Evolutionary conservation across 92 coral and sea anemone genomes (phyloP).

Genomic region (Palythoa caribaeorum): DNA sequence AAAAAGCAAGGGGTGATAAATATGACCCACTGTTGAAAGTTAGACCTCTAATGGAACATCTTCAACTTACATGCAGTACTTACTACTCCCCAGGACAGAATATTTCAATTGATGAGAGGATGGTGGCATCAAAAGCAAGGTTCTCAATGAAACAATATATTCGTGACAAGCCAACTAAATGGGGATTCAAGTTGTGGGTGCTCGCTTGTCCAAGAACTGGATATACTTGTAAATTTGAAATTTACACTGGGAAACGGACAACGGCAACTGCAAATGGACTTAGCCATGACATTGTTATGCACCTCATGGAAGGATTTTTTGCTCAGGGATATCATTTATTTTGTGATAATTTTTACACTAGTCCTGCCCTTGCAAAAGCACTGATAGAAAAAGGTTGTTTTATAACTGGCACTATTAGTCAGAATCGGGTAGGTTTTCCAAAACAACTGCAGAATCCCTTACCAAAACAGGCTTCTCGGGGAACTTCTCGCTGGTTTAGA

Average conservation of each 20-base stretch:
- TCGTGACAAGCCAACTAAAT: constrained; percentile 8
- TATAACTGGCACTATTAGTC: not conserved
- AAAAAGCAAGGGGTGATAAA: constrained; percentile 7
- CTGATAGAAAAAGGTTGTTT: constrained; percentile 16
- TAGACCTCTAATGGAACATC: constrained; percentile 26
- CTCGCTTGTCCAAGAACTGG: constrained; percentile 47
- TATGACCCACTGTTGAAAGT: constrained; percentile 28
- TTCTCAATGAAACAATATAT: constrained; percentile 6
- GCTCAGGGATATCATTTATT: constrained; percentile 63
- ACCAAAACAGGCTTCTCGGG: constrained; percentile 34
- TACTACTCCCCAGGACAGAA: constrained; percentile 20
- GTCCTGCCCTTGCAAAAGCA: constrained; percentile 4
- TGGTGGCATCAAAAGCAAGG: constrained; percentile 15
- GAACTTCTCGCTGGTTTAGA: constrained; percentile 53
- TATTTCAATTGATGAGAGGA: constrained; percentile 21
- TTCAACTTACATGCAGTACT: not conserved
- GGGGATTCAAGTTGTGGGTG: constrained; percentile 54
- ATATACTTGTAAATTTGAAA: constrained; percentile 55
- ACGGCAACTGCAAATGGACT: constrained; percentile 49
- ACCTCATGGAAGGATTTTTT: constrained; percentile 41
- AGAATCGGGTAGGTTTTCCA: constrained; percentile 8
- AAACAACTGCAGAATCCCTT: constrained; percentile 22
- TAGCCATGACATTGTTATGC: constrained; percentile 61
- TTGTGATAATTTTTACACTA: constrained; percentile 19
- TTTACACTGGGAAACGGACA: constrained; percentile 48